phyloP scores from a whole-genome alignment of 2,797 vertebrate species.

The Cossypha niveicapilla region DNA sequence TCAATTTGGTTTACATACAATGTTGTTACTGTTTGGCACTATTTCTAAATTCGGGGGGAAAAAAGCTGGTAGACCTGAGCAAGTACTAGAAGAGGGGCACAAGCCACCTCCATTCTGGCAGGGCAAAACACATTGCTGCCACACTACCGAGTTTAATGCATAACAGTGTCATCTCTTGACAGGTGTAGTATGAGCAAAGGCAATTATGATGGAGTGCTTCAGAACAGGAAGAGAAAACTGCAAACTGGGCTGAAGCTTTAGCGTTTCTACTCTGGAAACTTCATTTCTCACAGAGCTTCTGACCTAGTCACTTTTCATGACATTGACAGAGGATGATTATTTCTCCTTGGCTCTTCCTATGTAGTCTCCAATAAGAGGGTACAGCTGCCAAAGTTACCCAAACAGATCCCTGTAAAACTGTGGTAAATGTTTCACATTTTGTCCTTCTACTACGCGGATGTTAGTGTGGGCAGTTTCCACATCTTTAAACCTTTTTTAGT shows the following conservation, averaged over 20 bases:
- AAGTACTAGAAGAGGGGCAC: background rate
- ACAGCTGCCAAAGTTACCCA: background rate
- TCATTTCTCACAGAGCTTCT: background rate
- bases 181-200: background rate
- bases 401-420: background rate
- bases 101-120: background rate
- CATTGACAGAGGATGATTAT: background rate
- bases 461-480: background rate
- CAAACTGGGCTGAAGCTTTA: background rate
- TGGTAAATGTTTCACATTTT: background rate
- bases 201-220: slow-evolving; percentile 3
- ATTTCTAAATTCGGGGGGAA: background rate
- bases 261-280: background rate
- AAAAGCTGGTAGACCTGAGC: background rate
- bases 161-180: background rate
- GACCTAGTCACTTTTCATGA: background rate
- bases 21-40: background rate
- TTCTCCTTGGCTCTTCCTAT: background rate
- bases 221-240: background rate
- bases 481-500: background rate
- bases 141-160: background rate
- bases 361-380: background rate
- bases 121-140: background rate
- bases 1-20: background rate
- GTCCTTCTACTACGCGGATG: background rate